Conservation (phyloP, 2,888 invertebrate species). For the Ectemnius continuus region DNA sequence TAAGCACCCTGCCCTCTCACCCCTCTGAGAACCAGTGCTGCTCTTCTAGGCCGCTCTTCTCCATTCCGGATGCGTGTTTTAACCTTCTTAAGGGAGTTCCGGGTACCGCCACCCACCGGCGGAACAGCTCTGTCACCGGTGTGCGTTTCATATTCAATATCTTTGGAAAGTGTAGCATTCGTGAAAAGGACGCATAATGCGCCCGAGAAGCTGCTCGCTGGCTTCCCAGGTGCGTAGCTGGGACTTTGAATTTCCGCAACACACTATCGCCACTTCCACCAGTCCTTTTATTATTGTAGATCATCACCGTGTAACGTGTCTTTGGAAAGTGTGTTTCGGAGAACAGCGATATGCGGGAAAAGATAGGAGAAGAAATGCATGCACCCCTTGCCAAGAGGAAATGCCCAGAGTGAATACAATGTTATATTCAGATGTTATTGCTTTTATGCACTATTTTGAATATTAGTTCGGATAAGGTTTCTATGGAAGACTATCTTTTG, state of each 20-base stretch:
- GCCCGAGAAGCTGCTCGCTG: not conserved
- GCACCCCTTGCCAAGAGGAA: too few species aligned
- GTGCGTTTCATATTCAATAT: constrained; percentile 44
- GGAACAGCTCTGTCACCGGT: constrained; percentile 30
- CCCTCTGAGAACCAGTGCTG: not conserved
- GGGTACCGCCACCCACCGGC: not conserved
- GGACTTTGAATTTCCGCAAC: not conserved
- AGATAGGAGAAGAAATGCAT: too few species aligned
- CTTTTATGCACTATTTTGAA: too few species aligned
- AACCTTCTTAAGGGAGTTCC: constrained; percentile 37
- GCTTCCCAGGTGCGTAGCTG: not conserved
- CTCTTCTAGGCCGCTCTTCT: not conserved
- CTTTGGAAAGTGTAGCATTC: constrained; percentile 18
- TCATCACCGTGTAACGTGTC: too few species aligned
- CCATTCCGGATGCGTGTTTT: constrained; percentile 22
- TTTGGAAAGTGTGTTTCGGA: too few species aligned
- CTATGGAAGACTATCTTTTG: too few species aligned
- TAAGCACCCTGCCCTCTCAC: constrained; percentile 28
- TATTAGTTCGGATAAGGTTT: too few species aligned
- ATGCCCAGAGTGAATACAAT: too few species aligned
- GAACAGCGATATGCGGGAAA: too few species aligned
- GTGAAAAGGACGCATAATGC: constrained; percentile 33
- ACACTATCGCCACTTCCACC: too few species aligned
- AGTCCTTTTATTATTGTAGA: too few species aligned
- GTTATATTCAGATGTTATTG: too few species aligned